Evolutionary conservation across 2,888 invertebrate species (phyloP), one percentile per base, ranked within the genome.

Genomic region (Elegia similella): DNA sequence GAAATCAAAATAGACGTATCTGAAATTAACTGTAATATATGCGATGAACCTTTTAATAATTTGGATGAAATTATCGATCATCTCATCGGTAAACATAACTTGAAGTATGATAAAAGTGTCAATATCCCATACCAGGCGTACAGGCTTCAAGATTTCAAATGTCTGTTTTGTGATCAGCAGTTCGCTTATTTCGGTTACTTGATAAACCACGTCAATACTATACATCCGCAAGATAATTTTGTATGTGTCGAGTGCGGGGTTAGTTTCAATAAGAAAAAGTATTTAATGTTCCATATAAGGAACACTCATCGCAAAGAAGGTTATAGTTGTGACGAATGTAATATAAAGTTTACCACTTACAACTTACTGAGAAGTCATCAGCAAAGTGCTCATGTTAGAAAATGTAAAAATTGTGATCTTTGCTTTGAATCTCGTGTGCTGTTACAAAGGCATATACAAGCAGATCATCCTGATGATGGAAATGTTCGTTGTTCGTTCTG

Each of bases 1-100:
- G 82, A 85, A 62, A 77, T 89, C 1, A 87, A 86, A 63, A 69
- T 90, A 6, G 90, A 90, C 53, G 80, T 88, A 1, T 90, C 90
- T 0, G 81, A 85, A 59, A 76, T 88, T 0, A 55, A 62, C 7
- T 90, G 90, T 59, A 77, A 84, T 34, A 73, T 88, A 10, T 90
- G 90, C 62, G 75, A 72, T 34, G 80, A 81, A 55, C 67, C 77
- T 0, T 88, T 86, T 52, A 63, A 64, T 13, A 69, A 60, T 54
- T 68, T 82, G 8, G 66, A 74, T 2, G 82, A 83, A 52, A 72
- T 88, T 6, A 65, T 88, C 2, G 80, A 84, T 56, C 90, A 90
- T 75, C 74, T 90, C 56, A 81, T 81, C 32, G 68, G 62, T 1
- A 81, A 82, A 65, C 90, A 90, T 55, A 66, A 76, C 5, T 60